A percentile compares a stretch with the other conserved stretches of the same genome.
Evolutionary conservation across 1,140 invertebrate species (phyloP).

Genomic region (Brachionus angularis): DNA sequence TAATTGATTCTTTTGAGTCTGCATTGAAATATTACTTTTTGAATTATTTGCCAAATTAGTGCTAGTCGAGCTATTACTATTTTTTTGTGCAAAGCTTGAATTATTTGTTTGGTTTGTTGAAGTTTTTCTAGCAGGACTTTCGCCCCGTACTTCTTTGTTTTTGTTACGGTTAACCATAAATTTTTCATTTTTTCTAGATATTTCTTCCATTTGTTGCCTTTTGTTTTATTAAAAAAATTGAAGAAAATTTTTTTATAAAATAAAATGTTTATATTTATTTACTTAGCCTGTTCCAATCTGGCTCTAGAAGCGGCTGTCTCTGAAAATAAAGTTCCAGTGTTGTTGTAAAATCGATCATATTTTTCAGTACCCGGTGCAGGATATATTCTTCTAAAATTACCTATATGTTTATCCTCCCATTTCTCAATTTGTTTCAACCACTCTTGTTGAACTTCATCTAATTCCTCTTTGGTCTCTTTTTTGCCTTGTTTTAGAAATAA

Average conservation of each 20-base stretch:
- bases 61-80: too few relatives aligned
- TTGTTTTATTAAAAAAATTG: background rate
- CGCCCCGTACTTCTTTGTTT: slow-evolving; percentile 32
- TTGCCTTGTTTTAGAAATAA: slow-evolving; percentile 53
- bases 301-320: slow-evolving; percentile 73
- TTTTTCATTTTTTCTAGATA: slow-evolving; percentile 43
- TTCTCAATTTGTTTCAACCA: slow-evolving; percentile 64
- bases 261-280: background rate
- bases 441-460: slow-evolving; percentile 53
- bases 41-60: too few relatives aligned
- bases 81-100: slow-evolving; percentile 14
- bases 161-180: background rate
- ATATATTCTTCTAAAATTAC: slow-evolving; percentile 67
- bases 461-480: slow-evolving; percentile 57
- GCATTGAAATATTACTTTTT: background rate
- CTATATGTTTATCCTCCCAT: slow-evolving; percentile 73
- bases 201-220: slow-evolving; percentile 45
- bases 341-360: slow-evolving; percentile 70
- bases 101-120: background rate
- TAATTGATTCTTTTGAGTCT: slow-evolving; percentile 21
- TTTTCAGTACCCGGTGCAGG: slow-evolving; percentile 60
- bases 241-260: slow-evolving; percentile 21
- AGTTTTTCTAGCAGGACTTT: slow-evolving; percentile 13
- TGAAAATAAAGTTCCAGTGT: slow-evolving; percentile 69
- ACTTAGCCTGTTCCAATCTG: slow-evolving; percentile 63